These are phyloP conservation scores for Hyperoplus immaculatus DNA, from an alignment of 2,797 vertebrate genomes.

Conservation along the genomic window DNA sequence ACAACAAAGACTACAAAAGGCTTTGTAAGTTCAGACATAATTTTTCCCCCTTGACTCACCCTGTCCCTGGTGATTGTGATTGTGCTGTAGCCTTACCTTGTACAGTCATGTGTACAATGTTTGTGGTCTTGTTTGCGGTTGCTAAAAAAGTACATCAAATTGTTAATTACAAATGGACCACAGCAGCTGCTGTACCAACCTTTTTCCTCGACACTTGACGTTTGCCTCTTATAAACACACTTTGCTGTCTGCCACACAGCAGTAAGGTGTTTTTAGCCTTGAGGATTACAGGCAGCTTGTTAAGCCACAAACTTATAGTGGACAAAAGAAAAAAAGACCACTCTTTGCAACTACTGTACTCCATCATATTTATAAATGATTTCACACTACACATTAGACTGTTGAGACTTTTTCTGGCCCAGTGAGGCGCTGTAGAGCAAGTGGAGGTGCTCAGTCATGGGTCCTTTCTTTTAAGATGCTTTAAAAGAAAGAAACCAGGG, in stretches of 20 bases:
- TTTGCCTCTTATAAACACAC: not conserved
- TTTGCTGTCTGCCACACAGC: not conserved
- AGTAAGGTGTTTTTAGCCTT: slow-evolving; percentile 6
- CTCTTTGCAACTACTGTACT: slow-evolving; percentile 13
- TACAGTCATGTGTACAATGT: not conserved
- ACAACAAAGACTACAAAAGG: not conserved
- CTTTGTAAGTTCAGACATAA: slow-evolving; percentile 2
- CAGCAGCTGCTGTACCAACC: not conserved
- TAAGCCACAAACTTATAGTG: not conserved
- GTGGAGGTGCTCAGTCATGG: not conserved
- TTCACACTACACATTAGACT: slow-evolving; percentile 3
- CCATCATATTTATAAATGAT: slow-evolving; percentile 20
- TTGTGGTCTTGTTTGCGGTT: not conserved
- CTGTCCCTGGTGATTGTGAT: not conserved
- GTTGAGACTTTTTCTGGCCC: not conserved
- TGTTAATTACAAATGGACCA: not conserved
- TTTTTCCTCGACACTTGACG: not conserved
- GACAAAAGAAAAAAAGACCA: not conserved
- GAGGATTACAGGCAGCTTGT: slow-evolving; percentile 7
- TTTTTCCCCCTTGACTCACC: not conserved
- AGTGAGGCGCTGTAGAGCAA: not conserved
- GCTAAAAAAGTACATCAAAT: not conserved
- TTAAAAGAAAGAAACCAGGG: slow-evolving; percentile 8
- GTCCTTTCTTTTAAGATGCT: slow-evolving; percentile 26
- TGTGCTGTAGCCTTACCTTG: not conserved